These are phyloP conservation scores for Oplegnathus fasciatus DNA, from an alignment of 2,113 vertebrate species.

Conservation along the genomic window DNA sequence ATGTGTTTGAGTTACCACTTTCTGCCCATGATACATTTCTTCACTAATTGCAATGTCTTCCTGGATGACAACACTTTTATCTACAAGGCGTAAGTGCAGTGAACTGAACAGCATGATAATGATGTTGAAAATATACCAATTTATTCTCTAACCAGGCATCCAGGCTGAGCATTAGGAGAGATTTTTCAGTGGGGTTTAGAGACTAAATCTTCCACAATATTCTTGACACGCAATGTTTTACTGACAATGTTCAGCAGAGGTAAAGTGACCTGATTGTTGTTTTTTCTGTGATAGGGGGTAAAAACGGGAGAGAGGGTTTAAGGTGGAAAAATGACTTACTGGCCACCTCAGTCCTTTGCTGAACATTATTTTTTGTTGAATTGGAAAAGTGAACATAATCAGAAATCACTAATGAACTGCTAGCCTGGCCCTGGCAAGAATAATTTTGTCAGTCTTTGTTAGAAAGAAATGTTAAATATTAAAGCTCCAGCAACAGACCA, in stretches of 20 bases:
- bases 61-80: constrained; percentile 65
- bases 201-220: not conserved
- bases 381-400: not conserved
- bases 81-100: constrained; percentile 41
- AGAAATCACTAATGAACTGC: not conserved
- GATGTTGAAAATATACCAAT: constrained; percentile 61
- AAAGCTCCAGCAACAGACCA: not conserved
- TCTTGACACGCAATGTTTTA: not conserved
- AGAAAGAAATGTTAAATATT: not conserved
- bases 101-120: constrained; percentile 66
- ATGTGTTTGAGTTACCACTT: constrained; percentile 38
- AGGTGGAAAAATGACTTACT: not conserved
- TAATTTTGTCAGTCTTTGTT: not conserved
- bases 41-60: constrained; percentile 63
- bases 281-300: not conserved
- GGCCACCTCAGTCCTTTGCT: not conserved
- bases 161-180: not conserved
- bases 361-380: not conserved
- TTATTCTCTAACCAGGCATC: constrained; percentile 35
- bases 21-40: constrained; percentile 58
- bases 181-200: constrained; percentile 9
- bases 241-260: not conserved
- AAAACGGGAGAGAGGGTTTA: not conserved
- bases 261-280: not conserved
- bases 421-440: not conserved